phyloP scores from a whole-genome alignment of 92 coral and sea anemone genomes.

The Palythoa grandiflora region DNA sequence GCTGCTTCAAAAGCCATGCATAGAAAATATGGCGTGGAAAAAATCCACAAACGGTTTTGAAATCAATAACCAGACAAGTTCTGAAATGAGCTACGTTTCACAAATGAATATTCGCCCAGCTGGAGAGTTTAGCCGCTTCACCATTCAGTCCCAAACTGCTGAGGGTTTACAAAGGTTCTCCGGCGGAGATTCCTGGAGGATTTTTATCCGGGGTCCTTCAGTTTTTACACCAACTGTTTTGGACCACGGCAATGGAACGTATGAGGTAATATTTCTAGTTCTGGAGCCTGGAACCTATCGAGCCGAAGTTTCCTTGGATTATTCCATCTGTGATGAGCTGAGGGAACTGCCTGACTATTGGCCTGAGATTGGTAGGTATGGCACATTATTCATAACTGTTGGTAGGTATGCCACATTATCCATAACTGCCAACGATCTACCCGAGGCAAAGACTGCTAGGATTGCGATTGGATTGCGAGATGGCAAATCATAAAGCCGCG shows the following conservation, averaged over 20 bases:
- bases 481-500: no score
- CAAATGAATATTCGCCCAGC: constrained; percentile 77
- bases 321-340: constrained; percentile 84
- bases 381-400: neutral
- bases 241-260: constrained; percentile 91
- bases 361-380: constrained; percentile 78
- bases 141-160: constrained; percentile 81
- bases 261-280: constrained; percentile 87
- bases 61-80: constrained; percentile 67
- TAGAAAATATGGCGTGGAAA: constrained; percentile 59
- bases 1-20: constrained; percentile 62
- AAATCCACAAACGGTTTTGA: constrained; percentile 57
- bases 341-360: constrained; percentile 87
- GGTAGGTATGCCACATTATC: constrained; percentile 46
- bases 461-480: no score
- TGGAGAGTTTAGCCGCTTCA: constrained; percentile 85
- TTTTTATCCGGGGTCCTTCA: constrained; percentile 80
- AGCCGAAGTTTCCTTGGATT: constrained; percentile 72
- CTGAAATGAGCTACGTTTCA: constrained; percentile 74
- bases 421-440: no score
- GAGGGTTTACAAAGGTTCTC: constrained; percentile 63
- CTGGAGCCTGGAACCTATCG: constrained; percentile 89
- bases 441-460: no score
- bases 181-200: constrained; percentile 93
- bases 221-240: constrained; percentile 80